phyloP scores from a whole-genome alignment of 2,113 vertebrate genomes.

The Oreocharis arfaki region DNA sequence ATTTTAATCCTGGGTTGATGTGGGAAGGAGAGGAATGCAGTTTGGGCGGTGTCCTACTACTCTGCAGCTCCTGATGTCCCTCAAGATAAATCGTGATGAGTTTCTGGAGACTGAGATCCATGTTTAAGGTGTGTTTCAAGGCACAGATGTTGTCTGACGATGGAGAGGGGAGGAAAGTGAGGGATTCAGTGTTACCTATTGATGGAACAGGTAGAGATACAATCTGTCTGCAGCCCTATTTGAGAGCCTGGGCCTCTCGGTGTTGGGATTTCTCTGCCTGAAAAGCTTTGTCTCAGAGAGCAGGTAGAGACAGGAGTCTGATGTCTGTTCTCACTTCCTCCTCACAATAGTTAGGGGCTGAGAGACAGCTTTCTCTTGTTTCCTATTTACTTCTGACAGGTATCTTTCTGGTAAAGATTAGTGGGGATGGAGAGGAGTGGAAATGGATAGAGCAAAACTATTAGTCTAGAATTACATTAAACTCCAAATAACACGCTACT shows the following conservation, averaged over 20 bases:
- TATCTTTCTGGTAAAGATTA: not conserved
- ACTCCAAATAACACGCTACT: not conserved
- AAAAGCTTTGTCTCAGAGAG: not conserved
- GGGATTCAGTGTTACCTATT: not conserved
- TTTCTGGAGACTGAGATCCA: not conserved
- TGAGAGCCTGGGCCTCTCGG: not conserved
- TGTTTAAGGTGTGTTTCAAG: not conserved
- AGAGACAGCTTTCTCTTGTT: not conserved
- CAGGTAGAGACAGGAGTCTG: not conserved
- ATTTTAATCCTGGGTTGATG: not conserved
- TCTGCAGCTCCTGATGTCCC: not conserved
- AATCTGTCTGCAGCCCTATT: not conserved
- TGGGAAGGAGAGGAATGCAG: not conserved
- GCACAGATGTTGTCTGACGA: not conserved
- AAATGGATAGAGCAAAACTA: not conserved
- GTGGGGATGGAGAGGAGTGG: not conserved
- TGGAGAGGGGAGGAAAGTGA: not conserved
- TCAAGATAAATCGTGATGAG: not conserved
- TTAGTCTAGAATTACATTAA: not conserved
- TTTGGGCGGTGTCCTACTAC: not conserved
- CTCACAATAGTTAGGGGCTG: not conserved
- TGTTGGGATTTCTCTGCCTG: not conserved
- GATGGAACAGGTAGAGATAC: not conserved
- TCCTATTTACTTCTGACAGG: not conserved
- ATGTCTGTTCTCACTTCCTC: not conserved